A percentile compares a stretch with the other conserved stretches of the same genome.
phyloP scores from a whole-genome alignment of 2,797 vertebrate species.

The Darevskia mixta region DNA sequence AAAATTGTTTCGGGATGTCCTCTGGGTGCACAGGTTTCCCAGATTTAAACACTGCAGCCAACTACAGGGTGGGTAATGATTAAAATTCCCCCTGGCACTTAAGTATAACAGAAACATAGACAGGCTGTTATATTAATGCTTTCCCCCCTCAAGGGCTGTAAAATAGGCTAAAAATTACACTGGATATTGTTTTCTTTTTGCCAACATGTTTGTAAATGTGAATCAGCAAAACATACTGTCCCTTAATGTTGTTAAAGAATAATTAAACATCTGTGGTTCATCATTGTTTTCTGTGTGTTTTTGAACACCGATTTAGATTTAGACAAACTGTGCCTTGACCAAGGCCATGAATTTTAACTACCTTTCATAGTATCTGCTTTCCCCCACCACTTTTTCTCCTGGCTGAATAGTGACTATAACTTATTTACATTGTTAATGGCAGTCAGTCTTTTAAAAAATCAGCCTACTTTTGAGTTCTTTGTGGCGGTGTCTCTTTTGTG shows the following conservation, averaged over 20 bases:
- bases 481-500: background rate
- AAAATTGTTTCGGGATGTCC: background rate
- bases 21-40: accelerated
- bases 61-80: accelerated
- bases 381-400: too few species aligned
- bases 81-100: slow-evolving; percentile 15
- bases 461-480: background rate
- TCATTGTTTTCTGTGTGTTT: slow-evolving; percentile 32
- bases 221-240: slow-evolving; percentile 55
- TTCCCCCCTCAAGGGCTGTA: slow-evolving; percentile 55
- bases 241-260: slow-evolving; percentile 54
- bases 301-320: slow-evolving; percentile 18
- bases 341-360: background rate
- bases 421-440: too few species aligned
- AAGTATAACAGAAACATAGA: slow-evolving; percentile 36
- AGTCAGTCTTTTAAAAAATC: too few species aligned
- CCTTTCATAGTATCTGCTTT: background rate
- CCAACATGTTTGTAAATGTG: slow-evolving; percentile 67
- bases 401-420: too few species aligned
- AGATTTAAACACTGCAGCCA: background rate
- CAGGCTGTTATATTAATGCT: slow-evolving; percentile 51
- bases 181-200: slow-evolving; percentile 69
- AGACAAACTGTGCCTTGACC: background rate
- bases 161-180: slow-evolving; percentile 65
- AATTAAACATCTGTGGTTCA: slow-evolving; percentile 54